A percentile compares a stretch with the other conserved stretches of the same genome.
These are phyloP conservation scores for Acronicta leporina DNA, from an alignment of 2,888 invertebrate genomes.

Conservation along the genomic window DNA sequence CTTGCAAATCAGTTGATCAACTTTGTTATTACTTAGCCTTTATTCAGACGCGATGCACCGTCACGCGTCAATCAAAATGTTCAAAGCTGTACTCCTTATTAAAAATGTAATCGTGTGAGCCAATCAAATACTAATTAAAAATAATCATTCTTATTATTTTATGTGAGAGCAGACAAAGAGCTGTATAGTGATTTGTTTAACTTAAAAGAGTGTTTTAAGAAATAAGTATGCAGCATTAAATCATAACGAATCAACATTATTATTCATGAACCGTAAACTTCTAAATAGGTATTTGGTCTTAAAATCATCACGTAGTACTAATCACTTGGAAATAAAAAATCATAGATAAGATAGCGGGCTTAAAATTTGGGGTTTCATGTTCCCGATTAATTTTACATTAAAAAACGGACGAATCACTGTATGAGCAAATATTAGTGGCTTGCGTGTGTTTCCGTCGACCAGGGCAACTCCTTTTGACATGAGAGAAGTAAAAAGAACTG, in stretches of 20 bases:
- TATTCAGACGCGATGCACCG: background rate
- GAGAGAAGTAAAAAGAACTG: no score
- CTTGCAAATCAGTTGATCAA: no score
- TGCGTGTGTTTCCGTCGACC: no score
- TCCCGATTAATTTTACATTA: background rate
- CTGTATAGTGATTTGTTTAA: slow-evolving; percentile 38
- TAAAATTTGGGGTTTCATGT: background rate
- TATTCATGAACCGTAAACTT: slow-evolving; percentile 18
- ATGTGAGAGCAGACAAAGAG: slow-evolving; percentile 20
- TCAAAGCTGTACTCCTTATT: no score
- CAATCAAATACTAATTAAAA: background rate
- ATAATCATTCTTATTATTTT: slow-evolving; percentile 12
- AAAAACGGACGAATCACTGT: no score
- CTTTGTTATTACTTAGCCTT: no score
- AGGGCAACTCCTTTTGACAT: no score
- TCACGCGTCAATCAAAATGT: background rate
- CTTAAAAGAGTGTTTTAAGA: slow-evolving; percentile 28
- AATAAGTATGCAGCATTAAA: slow-evolving; percentile 46
- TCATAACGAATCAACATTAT: slow-evolving; percentile 22
- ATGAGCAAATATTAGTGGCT: no score
- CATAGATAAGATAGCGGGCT: no score
- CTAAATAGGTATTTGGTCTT: background rate
- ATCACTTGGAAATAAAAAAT: no score
- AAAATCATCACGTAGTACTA: background rate
- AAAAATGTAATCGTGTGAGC: no score